Percentiles rank a stretch among this genome's conserved stretches.
These are phyloP conservation scores for Synodontis membranacea DNA, from an alignment of 2,113 vertebrate genomes.

Conservation along the genomic window DNA sequence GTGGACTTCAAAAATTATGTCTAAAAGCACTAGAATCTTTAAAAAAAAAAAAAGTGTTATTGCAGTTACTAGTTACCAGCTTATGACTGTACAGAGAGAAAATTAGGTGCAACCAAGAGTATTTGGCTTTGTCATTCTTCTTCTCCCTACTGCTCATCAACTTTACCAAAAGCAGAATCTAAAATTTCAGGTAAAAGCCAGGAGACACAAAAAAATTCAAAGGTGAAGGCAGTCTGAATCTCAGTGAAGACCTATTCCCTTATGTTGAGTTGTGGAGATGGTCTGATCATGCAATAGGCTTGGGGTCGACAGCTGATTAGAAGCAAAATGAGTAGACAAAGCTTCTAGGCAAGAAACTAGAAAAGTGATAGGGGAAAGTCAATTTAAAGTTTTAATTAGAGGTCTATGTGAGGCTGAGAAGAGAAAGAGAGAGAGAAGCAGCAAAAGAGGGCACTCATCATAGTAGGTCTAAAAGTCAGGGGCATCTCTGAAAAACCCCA, in stretches of 20 bases:
- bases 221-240: conserved; percentile 2
- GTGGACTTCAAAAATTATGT: neutral
- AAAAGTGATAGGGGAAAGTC: conserved; percentile 34
- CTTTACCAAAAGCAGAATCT: conserved; percentile 14
- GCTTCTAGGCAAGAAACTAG: conserved; percentile 26
- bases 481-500: conserved; percentile 6
- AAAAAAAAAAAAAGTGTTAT: neutral
- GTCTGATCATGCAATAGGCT: conserved; percentile 39
- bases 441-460: neutral
- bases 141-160: conserved; percentile 12
- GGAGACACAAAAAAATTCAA: conserved; percentile 16
- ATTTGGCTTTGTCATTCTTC: neutral
- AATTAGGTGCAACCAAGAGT: conserved; percentile 10
- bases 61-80: neutral
- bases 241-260: conserved; percentile 15
- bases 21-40: neutral
- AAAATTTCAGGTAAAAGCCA: conserved; percentile 17
- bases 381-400: conserved; percentile 54
- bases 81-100: conserved; percentile 1
- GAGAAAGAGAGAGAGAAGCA: conserved; percentile 29
- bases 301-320: conserved; percentile 42
- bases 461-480: conserved; percentile 27
- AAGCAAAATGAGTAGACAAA: conserved; percentile 47
- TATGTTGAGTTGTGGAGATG: conserved; percentile 29
- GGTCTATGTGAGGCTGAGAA: conserved; percentile 35